phyloP scores from a whole-genome alignment of 2,888 invertebrate species.

The Malthinus flaveolus region DNA sequence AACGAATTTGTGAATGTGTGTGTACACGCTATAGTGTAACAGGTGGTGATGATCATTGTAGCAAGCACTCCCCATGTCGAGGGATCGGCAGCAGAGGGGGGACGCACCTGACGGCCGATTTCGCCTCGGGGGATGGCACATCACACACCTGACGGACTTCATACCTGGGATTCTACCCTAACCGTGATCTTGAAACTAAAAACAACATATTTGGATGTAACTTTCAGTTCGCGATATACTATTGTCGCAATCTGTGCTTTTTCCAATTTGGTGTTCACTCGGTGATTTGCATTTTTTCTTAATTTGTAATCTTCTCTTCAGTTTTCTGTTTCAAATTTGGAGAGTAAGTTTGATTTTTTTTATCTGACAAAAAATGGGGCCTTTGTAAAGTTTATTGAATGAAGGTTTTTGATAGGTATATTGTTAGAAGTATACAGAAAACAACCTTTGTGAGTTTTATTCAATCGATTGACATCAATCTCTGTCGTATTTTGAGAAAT shows the following conservation, averaged over 20 bases:
- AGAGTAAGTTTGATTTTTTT: too few species aligned
- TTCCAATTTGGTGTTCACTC: too few species aligned
- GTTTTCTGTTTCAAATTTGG: too few species aligned
- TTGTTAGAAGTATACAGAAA: too few species aligned
- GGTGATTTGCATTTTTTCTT: too few species aligned
- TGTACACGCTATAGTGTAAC: constrained; percentile 33
- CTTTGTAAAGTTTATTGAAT: too few species aligned
- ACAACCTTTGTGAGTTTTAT: too few species aligned
- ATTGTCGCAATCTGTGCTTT: not conserved
- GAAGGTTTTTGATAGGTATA: too few species aligned
- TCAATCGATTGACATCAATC: too few species aligned
- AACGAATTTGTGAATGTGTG: constrained; percentile 5
- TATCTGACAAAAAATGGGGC: too few species aligned
- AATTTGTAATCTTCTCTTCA: too few species aligned
- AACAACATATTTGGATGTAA: constrained; percentile 13
- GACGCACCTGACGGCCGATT: constrained; percentile 27
- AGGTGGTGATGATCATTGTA: constrained; percentile 34
- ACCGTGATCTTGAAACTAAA: constrained; percentile 17
- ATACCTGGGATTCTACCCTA: constrained; percentile 27
- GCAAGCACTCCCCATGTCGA: constrained; percentile 5
- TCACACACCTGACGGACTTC: constrained; percentile 30
- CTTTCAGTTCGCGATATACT: constrained; percentile 26
- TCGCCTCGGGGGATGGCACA: constrained; percentile 27
- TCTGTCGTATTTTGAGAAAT: too few species aligned
- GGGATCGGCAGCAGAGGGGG: constrained; percentile 14